phyloP scores from a whole-genome alignment of 2,113 vertebrate genomes.

The Garra rufa region DNA sequence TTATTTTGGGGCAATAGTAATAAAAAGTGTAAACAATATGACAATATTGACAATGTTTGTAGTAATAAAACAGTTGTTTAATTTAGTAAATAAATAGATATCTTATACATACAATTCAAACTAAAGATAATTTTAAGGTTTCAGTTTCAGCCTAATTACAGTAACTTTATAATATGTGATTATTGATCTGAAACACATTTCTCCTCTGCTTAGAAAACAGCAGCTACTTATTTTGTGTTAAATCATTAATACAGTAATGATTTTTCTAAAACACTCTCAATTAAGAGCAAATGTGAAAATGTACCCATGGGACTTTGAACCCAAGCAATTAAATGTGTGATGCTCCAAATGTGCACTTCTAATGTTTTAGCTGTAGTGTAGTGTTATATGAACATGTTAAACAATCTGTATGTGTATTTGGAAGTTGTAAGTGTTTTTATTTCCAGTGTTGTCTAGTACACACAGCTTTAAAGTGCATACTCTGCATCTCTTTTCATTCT shows the following conservation, averaged over 20 bases:
- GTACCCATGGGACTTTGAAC: slow-evolving; percentile 73
- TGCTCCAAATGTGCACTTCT: slow-evolving; percentile 61
- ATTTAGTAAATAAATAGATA: slow-evolving; percentile 68
- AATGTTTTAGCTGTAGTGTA: neutral
- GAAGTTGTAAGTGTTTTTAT: neutral
- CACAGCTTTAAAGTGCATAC: neutral
- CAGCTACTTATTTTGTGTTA: slow-evolving; percentile 85
- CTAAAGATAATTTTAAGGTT: slow-evolving; percentile 83
- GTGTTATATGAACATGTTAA: neutral
- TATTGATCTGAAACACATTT: slow-evolving; percentile 80
- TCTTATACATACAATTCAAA: slow-evolving; percentile 83
- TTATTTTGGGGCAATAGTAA: neutral
- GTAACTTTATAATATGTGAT: slow-evolving; percentile 82
- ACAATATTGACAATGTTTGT: neutral
- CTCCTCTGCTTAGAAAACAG: slow-evolving; percentile 79
- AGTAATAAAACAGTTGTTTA: slow-evolving; percentile 36
- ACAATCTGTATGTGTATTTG: slow-evolving; percentile 41
- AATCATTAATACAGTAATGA: slow-evolving; percentile 87
- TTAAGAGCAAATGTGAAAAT: slow-evolving; percentile 81
- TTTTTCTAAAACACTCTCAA: slow-evolving; percentile 84
- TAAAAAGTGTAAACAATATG: neutral
- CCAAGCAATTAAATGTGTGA: slow-evolving; percentile 77
- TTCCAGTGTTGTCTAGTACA: neutral
- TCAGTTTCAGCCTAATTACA: slow-evolving; percentile 84
- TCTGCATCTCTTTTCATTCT: neutral